Evolutionary conservation across 2,797 vertebrate species (phyloP), one percentile per base, ranked within the genome.

Genomic region (Platyrinchus mystaceus): DNA sequence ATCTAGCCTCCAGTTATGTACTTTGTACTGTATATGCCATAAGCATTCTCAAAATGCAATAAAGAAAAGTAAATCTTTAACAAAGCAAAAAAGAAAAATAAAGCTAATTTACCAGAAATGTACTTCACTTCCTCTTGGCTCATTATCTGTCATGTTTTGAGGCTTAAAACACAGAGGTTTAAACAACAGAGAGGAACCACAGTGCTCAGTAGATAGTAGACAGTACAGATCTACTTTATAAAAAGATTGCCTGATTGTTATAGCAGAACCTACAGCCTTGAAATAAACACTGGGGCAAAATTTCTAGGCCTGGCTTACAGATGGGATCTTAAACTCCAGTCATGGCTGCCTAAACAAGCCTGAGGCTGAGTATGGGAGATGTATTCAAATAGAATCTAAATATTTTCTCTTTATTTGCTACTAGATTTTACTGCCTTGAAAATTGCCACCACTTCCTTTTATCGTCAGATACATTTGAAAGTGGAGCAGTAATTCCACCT

Each of bases 101-200:
- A 37, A 68, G 6, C 27, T n/a, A 30, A 77, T 94, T 97, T 96
- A 97, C 96, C 89, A 27, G 56, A 71, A 43, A 23, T 30, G 23
- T 67, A 36, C 20, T 90, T 88, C 69, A 36, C 20, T 90, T 88
- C 69, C 21, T 14, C 59, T 55, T 71, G 77, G 75, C n/a, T 58
- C 67, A 36, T 92, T 71, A 1, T 49, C 50, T 5, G 73, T 80
- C 27, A 34, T 41, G 6, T 43, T 76, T 92, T 88, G 94, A 39
- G 62, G 58, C 67, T 80, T 81, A 27, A 59, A 59, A 39, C 36
- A 43, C 14, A 56, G 77, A 93, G 58, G 11, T 52, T 90, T 70
- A 83, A 84, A 68, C 50, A 69, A 43, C 11, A 53, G 41, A 44
- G 52, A 17, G 76, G 43, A 71, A 53, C 13, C 17, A 50, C 52